Evolutionary conservation across 2,888 invertebrate genomes (phyloP).

Genomic region (Amphipyra tragopoginis): DNA sequence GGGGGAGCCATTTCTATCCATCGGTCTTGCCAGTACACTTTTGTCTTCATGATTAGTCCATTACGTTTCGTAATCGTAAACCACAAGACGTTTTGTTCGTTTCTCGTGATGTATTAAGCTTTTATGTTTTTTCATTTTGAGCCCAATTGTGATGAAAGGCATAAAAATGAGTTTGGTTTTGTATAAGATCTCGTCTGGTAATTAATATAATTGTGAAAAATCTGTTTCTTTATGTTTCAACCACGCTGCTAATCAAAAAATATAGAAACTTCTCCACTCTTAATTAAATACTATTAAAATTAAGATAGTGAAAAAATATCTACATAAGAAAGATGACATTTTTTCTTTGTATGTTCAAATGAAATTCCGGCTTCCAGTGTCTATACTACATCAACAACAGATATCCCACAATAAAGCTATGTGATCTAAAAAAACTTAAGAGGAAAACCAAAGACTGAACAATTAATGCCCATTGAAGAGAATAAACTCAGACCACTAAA

Average conservation of each 20-base stretch:
- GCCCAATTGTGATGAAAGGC: conserved; percentile 12
- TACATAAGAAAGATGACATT: too few species aligned
- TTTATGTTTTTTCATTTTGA: conserved; percentile 17
- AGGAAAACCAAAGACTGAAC: conserved; percentile 29
- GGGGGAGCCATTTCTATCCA: conserved; percentile 33
- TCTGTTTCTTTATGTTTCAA: too few species aligned
- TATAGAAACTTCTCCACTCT: too few species aligned
- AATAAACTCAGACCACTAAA: conserved; percentile 26
- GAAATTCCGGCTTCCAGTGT: too few species aligned
- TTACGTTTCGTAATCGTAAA: conserved; percentile 26
- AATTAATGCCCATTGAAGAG: conserved; percentile 26
- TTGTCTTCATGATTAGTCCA: conserved; percentile 37
- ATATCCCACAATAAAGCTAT: conserved; percentile 9
- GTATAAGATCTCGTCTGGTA: conserved; percentile 1
- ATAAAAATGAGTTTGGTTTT: conserved; percentile 14
- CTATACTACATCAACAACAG: conserved; percentile 4
- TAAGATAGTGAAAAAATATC: too few species aligned
- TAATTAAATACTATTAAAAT: too few species aligned
- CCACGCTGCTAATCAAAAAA: too few species aligned
- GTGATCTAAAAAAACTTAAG: conserved; percentile 14
- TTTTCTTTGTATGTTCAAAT: too few species aligned
- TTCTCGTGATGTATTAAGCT: conserved; percentile 9
- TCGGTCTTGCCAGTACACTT: conserved; percentile 16
- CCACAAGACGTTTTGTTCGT: conserved; percentile 27
- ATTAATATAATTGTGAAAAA: too few species aligned